Percentiles rank a stretch among this genome's conserved stretches.
Evolutionary conservation across 2,888 invertebrate species (phyloP).

Genomic region (Stenurella melanura): DNA sequence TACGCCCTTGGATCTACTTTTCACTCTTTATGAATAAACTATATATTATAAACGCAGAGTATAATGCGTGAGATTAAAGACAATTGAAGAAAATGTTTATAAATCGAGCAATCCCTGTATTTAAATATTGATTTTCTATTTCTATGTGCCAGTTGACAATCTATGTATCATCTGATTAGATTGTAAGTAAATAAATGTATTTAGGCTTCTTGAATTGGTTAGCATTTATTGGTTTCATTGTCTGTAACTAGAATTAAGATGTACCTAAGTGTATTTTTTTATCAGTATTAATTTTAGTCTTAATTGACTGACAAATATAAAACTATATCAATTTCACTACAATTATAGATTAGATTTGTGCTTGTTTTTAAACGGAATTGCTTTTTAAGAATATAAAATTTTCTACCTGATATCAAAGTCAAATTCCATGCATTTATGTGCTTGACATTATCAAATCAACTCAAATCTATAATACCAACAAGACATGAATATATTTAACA

Average conservation of each 20-base stretch:
- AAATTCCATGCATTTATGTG: conserved; percentile 1
- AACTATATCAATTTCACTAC: background rate
- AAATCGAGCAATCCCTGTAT: background rate
- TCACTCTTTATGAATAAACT: too few species aligned
- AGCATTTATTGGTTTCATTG: conserved; percentile 22
- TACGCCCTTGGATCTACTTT: too few species aligned
- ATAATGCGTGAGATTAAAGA: background rate
- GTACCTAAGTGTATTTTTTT: conserved; percentile 28
- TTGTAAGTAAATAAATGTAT: conserved; percentile 38
- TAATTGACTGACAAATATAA: background rate
- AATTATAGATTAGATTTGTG: background rate
- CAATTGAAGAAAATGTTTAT: background rate
- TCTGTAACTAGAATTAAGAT: conserved; percentile 27
- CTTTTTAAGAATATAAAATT: background rate
- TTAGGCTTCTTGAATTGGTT: conserved; percentile 15
- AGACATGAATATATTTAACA: conserved; percentile 27
- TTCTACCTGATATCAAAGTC: background rate
- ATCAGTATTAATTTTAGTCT: conserved; percentile 14
- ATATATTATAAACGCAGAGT: too few species aligned
- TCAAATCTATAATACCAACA: conserved; percentile 10
- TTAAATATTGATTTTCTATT: conserved; percentile 16
- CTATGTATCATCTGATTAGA: conserved; percentile 52
- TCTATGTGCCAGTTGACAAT: conserved; percentile 58
- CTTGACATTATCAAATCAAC: conserved; percentile 17
- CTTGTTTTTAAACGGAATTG: background rate